These are phyloP conservation scores for Hemicrepidius hirtus DNA, from an alignment of 2,888 invertebrate genomes.

Conservation along the genomic window DNA sequence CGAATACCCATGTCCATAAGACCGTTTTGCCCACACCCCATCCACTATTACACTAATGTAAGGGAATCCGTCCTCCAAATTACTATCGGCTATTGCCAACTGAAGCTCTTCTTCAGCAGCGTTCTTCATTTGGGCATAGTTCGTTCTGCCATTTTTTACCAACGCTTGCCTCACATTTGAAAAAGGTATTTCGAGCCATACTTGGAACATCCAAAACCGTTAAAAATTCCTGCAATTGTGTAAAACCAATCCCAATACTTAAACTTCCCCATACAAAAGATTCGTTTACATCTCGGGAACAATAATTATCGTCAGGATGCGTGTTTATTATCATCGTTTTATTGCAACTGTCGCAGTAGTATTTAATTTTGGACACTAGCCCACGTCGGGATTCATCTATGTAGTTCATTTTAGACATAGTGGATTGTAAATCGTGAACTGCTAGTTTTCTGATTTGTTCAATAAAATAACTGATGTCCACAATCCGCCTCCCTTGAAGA, in stretches of 20 bases:
- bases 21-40: conserved; percentile 25
- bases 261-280: conserved; percentile 16
- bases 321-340: background rate
- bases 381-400: background rate
- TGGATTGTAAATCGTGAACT: background rate
- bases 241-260: conserved; percentile 14
- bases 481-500: background rate
- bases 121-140: conserved; percentile 2
- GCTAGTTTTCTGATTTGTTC: background rate
- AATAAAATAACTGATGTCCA: background rate
- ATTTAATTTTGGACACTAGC: background rate
- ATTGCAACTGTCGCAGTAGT: conserved; percentile 4
- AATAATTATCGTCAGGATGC: background rate
- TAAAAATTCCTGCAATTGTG: conserved; percentile 26
- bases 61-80: conserved; percentile 13
- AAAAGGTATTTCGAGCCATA: conserved; percentile 8
- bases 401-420: background rate
- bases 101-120: conserved; percentile 7
- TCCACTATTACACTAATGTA: conserved; percentile 8
- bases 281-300: background rate
- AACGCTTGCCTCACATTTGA: background rate
- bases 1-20: conserved; percentile 18
- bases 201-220: background rate
- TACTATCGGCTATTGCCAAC: conserved; percentile 8
- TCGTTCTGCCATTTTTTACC: background rate